Conservation (phyloP, 2,888 invertebrate genomes). For the Sicus ferrugineus region DNA sequence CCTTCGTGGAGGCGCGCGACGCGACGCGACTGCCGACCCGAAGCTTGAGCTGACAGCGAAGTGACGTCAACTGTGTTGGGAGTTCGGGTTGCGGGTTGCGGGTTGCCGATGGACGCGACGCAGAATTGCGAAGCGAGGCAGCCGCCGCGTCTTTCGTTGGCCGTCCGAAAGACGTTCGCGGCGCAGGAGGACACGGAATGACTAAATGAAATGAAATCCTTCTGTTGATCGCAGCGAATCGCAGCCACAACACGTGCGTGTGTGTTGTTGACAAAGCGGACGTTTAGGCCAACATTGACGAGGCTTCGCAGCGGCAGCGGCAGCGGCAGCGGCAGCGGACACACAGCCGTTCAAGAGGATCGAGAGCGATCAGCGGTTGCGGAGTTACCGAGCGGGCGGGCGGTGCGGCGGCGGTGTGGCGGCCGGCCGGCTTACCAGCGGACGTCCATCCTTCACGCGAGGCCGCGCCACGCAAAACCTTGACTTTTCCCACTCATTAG, state of each 20-base stretch:
- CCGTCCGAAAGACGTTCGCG: neutral
- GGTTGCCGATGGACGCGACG: neutral
- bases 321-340: neutral
- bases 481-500: conserved; percentile 35
- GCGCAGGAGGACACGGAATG: conserved; percentile 5
- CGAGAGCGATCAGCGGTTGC: neutral
- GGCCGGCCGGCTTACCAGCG: neutral
- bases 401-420: neutral
- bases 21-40: too few species aligned
- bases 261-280: conserved; percentile 26
- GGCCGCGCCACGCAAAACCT: neutral
- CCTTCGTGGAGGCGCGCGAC: too few species aligned
- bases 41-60: conserved; percentile 31
- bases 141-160: neutral
- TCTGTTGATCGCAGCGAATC: conserved; percentile 24
- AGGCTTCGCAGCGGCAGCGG: conserved; percentile 1
- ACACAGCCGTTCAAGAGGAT: neutral
- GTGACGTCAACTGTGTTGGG: conserved; percentile 31
- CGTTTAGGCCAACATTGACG: conserved; percentile 24
- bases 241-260: conserved; percentile 1
- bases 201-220: conserved; percentile 13
- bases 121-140: neutral
- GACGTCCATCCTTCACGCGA: neutral
- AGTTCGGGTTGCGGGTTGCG: neutral
- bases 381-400: neutral